phyloP scores from a whole-genome alignment of 1,140 invertebrate genomes.

The Liolophura sinensis region DNA sequence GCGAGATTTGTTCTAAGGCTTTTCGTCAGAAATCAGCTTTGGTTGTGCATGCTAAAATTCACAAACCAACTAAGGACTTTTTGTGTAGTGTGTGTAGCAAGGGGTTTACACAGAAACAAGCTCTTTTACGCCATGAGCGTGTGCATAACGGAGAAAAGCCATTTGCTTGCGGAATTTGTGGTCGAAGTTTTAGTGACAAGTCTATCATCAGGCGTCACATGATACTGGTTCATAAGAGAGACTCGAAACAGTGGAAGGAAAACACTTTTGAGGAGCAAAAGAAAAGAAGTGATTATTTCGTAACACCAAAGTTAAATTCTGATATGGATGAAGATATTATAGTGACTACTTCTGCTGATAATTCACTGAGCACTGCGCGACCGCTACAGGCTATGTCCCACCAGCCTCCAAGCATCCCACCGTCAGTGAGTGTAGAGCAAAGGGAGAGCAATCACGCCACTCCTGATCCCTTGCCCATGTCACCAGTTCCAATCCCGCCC shows the following conservation, averaged over 20 bases:
- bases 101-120: constrained; percentile 51
- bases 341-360: no score
- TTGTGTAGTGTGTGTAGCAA: constrained; percentile 49
- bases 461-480: no score
- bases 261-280: constrained; percentile 21
- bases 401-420: no score
- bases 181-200: constrained; percentile 43
- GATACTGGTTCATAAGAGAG: constrained; percentile 47
- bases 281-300: neutral
- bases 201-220: constrained; percentile 50
- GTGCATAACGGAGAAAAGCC: constrained; percentile 54
- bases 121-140: constrained; percentile 44
- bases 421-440: no score
- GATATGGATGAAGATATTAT: no score
- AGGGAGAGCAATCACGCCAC: no score
- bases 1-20: constrained; percentile 40
- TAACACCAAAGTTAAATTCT: no score
- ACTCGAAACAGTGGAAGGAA: neutral
- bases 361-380: no score
- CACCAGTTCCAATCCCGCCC: no score
- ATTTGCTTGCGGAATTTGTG: constrained; percentile 44
- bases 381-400: no score
- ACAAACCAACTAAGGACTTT: constrained; percentile 42
- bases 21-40: constrained; percentile 45
- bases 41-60: constrained; percentile 43